Percentiles rank a stretch among this genome's conserved stretches.
Evolutionary conservation across 2,888 invertebrate species (phyloP).

Genomic region (Matsumyia berberina): DNA sequence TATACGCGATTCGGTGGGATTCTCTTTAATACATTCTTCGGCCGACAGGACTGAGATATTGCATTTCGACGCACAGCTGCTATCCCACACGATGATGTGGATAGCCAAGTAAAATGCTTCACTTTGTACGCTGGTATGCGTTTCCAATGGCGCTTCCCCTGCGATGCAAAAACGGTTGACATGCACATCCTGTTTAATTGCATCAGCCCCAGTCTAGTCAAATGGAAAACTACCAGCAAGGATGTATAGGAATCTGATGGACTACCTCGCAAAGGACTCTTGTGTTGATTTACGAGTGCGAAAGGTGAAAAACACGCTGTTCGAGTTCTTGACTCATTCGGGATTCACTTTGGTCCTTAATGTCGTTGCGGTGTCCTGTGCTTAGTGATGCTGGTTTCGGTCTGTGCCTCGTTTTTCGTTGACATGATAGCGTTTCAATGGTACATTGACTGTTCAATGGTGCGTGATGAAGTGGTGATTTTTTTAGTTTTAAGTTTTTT

Average conservation of each 20-base stretch:
- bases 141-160: constrained; percentile 2
- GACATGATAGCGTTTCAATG: neutral
- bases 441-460: too few species aligned
- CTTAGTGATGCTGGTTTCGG: constrained; percentile 6
- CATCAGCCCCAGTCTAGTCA: neutral
- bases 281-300: constrained; percentile 57
- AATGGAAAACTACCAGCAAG: constrained; percentile 26
- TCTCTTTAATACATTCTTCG: constrained; percentile 41
- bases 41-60: constrained; percentile 32
- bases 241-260: constrained; percentile 45
- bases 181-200: constrained; percentile 26
- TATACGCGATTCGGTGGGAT: constrained; percentile 13
- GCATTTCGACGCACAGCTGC: constrained; percentile 44
- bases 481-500: too few species aligned
- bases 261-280: constrained; percentile 48
- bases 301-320: constrained; percentile 23
- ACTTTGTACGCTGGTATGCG: neutral
- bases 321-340: constrained; percentile 66
- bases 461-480: too few species aligned
- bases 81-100: constrained; percentile 14
- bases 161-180: constrained; percentile 25
- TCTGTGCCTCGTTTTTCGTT: constrained; percentile 22
- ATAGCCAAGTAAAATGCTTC: constrained; percentile 31
- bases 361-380: constrained; percentile 11
- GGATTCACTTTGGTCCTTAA: constrained; percentile 70